Evolutionary conservation across 2,888 invertebrate genomes (phyloP).

Genomic region (Ochropacha duplaris): DNA sequence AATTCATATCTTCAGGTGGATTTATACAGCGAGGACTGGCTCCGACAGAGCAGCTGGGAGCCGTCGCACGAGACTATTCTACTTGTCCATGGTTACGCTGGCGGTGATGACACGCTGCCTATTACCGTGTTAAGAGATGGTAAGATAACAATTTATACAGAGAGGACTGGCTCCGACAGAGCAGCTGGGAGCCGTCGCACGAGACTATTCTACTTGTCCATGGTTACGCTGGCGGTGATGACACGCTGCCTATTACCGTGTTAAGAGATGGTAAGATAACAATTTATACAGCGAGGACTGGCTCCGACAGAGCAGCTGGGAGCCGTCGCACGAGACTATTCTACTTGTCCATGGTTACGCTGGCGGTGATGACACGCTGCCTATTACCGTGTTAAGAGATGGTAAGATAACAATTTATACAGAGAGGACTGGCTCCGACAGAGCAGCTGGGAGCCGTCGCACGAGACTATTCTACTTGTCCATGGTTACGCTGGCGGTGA

Average conservation of each 20-base stretch:
- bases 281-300: constrained; percentile 85
- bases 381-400: constrained; percentile 88
- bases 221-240: constrained; percentile 91
- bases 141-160: constrained; percentile 75
- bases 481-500: constrained; percentile 92
- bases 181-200: constrained; percentile 86
- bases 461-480: constrained; percentile 87
- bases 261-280: constrained; percentile 85
- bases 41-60: constrained; percentile 88
- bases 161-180: constrained; percentile 89
- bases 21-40: constrained; percentile 86
- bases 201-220: constrained; percentile 88
- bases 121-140: constrained; percentile 89
- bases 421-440: constrained; percentile 89
- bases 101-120: constrained; percentile 88
- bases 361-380: constrained; percentile 88
- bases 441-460: constrained; percentile 86
- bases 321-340: constrained; percentile 86
- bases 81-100: constrained; percentile 90
- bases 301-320: constrained; percentile 88
- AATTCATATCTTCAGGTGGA: constrained; percentile 72
- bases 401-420: constrained; percentile 78
- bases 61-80: constrained; percentile 87
- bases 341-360: constrained; percentile 90
- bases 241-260: constrained; percentile 87